Evolutionary conservation across 2,113 vertebrate genomes (phyloP), one percentile per base, ranked within the genome.

Genomic region (Ceyx melanurus): DNA sequence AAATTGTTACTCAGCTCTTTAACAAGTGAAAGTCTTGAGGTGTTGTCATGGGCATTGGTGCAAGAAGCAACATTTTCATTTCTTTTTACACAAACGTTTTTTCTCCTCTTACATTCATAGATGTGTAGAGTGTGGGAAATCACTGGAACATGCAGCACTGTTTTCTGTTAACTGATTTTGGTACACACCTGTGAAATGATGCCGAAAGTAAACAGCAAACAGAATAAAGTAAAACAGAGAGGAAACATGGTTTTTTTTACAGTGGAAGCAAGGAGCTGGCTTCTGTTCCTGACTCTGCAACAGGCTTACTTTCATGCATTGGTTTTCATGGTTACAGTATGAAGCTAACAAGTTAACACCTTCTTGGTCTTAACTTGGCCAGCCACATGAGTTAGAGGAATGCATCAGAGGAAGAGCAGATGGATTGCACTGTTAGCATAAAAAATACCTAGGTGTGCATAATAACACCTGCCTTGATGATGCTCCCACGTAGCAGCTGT

Each of bases 1-100:
- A 96, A 95, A 94, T 95, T 93, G 95, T 95, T 95, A 93, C 96
- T 97, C 93, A 76, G 94, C 85, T 96, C 73, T 87, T 92, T 81
- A 75, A 42, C 21, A 29, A 83, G 67, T 61, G 61, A 78, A 76
- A 82, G 53, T 92, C 88, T 86, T 51, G 89, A 92, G 87, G 62
- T 95, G 89, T 73, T 91, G 45, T 86, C 1, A 2, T 72, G 37
- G 40, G 78, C 10, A 5, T 76, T 0, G 0, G 64, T 79, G 79
- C 6, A 29, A 86, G 66, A 88, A 71, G 9, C 53, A 77, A 28
- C 3, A 0, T 80, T 95, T 86, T 62, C 4, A 9, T 88, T 94
- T 93, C 79, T 78, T 94, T 56, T 35, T 14, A 9, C 12, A 25
- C 64, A 81, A 60, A n/a, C 1, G 0, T 22, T 45, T 93, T 67